Percentiles rank a stretch among this genome's conserved stretches.
Conservation (phyloP, 64 coral and sea anemone genomes). For the Anthopleura sola region DNA sequence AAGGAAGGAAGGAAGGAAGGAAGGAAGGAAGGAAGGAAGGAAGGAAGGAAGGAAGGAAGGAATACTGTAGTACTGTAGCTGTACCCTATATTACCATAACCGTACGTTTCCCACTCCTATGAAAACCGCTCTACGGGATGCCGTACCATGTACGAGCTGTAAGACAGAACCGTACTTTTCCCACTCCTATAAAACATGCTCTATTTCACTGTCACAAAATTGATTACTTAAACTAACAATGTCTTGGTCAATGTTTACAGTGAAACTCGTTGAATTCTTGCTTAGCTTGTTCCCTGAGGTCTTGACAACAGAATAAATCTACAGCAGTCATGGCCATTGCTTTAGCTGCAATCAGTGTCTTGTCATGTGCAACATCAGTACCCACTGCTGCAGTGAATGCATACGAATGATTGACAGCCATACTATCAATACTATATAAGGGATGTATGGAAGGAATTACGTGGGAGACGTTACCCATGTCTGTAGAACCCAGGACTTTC, state of each 20-base stretch:
- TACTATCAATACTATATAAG: slow-evolving; percentile 59
- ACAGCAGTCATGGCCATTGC: slow-evolving; percentile 68
- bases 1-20: no score
- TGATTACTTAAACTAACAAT: no score
- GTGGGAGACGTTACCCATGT: slow-evolving; percentile 29
- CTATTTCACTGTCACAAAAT: no score
- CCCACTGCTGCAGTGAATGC: slow-evolving; percentile 71
- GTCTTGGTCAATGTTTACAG: not conserved
- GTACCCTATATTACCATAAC: no score
- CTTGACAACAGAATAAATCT: no score
- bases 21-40: no score
- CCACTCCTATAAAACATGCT: no score
- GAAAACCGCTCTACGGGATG: not conserved
- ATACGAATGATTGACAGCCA: slow-evolving; percentile 78
- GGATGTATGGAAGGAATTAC: slow-evolving; percentile 78
- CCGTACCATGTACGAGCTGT: no score
- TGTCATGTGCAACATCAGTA: slow-evolving; percentile 56
- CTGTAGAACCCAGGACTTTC: slow-evolving; percentile 52
- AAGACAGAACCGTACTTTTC: no score
- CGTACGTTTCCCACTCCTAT: no score
- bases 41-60: no score
- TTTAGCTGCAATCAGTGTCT: slow-evolving; percentile 73
- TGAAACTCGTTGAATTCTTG: slow-evolving; percentile 31
- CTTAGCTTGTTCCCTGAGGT: slow-evolving; percentile 26
- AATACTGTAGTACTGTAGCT: no score